Evolutionary conservation across 2,113 vertebrate species (phyloP).

Genomic region (Elanoides forficatus): DNA sequence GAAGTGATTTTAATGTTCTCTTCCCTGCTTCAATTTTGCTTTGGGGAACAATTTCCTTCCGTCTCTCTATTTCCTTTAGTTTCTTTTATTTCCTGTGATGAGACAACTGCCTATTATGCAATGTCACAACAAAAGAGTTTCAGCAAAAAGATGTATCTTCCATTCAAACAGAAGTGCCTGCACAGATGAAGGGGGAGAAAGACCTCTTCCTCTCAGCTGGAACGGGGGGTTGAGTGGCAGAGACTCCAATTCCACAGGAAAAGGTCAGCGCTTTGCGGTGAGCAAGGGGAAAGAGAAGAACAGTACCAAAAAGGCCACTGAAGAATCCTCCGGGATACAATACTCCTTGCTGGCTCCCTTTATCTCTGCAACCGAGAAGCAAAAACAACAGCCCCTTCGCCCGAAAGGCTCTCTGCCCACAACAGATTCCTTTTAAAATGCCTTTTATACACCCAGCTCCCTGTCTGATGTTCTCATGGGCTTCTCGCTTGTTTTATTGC

Average conservation of each 20-base stretch:
- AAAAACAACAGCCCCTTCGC: conserved; percentile 26
- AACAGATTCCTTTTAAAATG: conserved; percentile 12
- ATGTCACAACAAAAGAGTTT: conserved; percentile 55
- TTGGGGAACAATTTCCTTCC: conserved; percentile 42
- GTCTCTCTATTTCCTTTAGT: conserved; percentile 18
- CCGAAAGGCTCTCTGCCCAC: conserved; percentile 7
- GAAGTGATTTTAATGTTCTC: not conserved
- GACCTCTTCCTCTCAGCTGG: conserved; percentile 54
- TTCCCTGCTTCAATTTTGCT: conserved; percentile 12
- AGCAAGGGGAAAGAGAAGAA: conserved; percentile 2
- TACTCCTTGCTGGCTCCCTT: conserved; percentile 35
- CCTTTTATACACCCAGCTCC: not conserved
- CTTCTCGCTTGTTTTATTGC: not conserved
- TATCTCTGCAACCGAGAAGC: conserved; percentile 9
- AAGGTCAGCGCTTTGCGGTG: conserved; percentile 47
- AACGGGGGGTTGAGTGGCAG: not conserved
- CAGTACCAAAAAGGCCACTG: conserved; percentile 23
- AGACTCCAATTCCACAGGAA: conserved; percentile 38
- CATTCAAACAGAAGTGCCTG: conserved; percentile 13
- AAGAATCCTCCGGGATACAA: conserved; percentile 30
- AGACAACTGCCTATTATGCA: conserved; percentile 46
- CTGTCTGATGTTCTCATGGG: conserved; percentile 7
- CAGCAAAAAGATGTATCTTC: conserved; percentile 44
- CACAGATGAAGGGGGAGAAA: not conserved
- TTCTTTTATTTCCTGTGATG: conserved; percentile 49